Conservation (phyloP, 1,140 invertebrate genomes). For the Telenomus remus region DNA sequence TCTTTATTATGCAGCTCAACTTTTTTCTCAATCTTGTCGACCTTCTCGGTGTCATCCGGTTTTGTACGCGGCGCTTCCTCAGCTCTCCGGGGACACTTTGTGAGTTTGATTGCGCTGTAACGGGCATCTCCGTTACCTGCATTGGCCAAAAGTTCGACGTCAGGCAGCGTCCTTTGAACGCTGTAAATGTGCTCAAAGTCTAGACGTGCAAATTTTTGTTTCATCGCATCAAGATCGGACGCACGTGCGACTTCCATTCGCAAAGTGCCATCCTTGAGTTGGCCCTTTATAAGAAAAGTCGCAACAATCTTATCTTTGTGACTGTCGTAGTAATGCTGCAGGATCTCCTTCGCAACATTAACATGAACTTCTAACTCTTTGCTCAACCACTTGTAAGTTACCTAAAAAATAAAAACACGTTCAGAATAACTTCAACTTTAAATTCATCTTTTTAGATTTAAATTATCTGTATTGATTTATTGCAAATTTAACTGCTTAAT, state of each 20-base stretch:
- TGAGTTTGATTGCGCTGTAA: conserved; percentile 68
- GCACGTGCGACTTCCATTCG: conserved; percentile 68
- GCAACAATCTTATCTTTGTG: conserved; percentile 60
- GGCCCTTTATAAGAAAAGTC: conserved; percentile 68
- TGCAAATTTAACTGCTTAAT: no score
- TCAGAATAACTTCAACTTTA: not conserved
- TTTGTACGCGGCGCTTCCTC: conserved; percentile 31
- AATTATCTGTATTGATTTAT: no score
- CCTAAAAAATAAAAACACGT: conserved; percentile 54
- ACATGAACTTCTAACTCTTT: conserved; percentile 70
- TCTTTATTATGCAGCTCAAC: conserved; percentile 2
- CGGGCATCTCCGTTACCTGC: conserved; percentile 62
- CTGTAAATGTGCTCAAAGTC: conserved; percentile 73
- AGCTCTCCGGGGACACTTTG: conserved; percentile 58
- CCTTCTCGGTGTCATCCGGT: conserved; percentile 12
- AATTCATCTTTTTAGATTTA: no score
- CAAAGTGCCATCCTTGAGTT: conserved; percentile 63
- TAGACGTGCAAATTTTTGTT: conserved; percentile 66
- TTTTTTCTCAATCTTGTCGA: conserved; percentile 20
- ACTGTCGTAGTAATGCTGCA: conserved; percentile 65
- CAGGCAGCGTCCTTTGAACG: conserved; percentile 66
- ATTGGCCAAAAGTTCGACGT: conserved; percentile 64
- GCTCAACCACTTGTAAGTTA: conserved; percentile 74
- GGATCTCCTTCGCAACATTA: conserved; percentile 69
- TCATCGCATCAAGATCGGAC: conserved; percentile 57